Evolutionary conservation across 2,113 vertebrate genomes (phyloP).

Genomic region (Chaenogobius annularis): DNA sequence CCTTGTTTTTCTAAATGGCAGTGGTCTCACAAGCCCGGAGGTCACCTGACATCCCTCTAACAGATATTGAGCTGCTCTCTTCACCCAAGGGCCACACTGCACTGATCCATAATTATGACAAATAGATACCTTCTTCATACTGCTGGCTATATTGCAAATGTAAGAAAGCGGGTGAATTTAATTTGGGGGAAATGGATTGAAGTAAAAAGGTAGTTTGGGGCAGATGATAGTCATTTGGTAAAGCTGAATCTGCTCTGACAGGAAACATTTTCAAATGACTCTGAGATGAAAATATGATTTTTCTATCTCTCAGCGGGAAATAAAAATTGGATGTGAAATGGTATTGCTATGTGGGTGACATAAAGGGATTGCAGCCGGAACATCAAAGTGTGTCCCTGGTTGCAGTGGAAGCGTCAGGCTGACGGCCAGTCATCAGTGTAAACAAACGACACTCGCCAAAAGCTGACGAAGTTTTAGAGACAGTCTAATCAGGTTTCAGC

Average conservation of each 20-base stretch:
- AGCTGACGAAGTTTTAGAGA: neutral
- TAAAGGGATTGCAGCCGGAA: constrained; percentile 5
- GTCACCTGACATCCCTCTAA: constrained; percentile 25
- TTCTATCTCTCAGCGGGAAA: neutral
- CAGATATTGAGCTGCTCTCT: constrained; percentile 9
- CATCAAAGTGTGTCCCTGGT: constrained; percentile 19
- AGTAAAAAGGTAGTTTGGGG: constrained; percentile 30
- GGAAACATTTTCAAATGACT: constrained; percentile 7
- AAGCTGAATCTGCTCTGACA: constrained; percentile 12
- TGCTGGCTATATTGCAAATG: constrained; percentile 30
- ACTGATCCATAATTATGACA: constrained; percentile 62
- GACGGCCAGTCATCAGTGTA: constrained; percentile 11
- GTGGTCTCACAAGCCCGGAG: constrained; percentile 27
- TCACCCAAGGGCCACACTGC: constrained; percentile 34
- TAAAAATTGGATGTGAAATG: constrained; percentile 5
- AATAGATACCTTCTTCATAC: constrained; percentile 47
- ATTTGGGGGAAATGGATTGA: constrained; percentile 40
- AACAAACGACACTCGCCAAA: constrained; percentile 15
- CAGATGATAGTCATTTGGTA: constrained; percentile 35
- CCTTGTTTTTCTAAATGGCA: constrained; percentile 55
- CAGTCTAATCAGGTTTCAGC: neutral
- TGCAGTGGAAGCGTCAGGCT: constrained; percentile 4
- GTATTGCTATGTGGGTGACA: neutral
- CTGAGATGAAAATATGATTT: constrained; percentile 6
- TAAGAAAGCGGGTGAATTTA: constrained; percentile 39